phyloP scores from a whole-genome alignment of 2,113 vertebrate species.

The Pristiophorus japonicus region DNA sequence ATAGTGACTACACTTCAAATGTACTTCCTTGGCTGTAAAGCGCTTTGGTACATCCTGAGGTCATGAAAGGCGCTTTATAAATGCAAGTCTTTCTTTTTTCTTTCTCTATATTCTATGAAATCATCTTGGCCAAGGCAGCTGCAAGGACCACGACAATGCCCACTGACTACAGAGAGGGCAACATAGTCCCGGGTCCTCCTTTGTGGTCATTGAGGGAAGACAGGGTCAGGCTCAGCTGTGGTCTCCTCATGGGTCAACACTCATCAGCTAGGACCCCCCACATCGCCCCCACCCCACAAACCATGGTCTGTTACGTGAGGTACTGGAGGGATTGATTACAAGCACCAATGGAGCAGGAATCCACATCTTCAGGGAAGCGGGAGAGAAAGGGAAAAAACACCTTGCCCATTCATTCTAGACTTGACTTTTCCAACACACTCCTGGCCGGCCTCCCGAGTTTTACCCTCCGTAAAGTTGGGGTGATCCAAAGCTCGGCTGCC shows the following conservation, averaged over 20 bases:
- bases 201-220: neutral
- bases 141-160: neutral
- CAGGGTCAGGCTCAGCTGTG: neutral
- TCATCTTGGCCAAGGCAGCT: neutral
- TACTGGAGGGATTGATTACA: neutral
- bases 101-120: neutral
- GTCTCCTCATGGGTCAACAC: neutral
- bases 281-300: neutral
- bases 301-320: neutral
- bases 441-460: too few species aligned
- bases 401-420: neutral
- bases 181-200: neutral
- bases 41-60: too few species aligned
- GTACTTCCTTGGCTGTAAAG: too few species aligned
- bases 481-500: too few species aligned
- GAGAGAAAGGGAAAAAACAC: neutral
- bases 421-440: too few species aligned
- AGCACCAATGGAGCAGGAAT: neutral
- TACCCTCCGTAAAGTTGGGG: too few species aligned
- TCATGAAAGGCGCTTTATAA: too few species aligned
- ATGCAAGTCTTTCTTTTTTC: too few species aligned
- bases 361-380: neutral
- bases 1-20: too few species aligned
- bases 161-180: neutral
- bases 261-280: neutral